Evolutionary conservation across 1,140 invertebrate species (phyloP).

Genomic region (Neuroterus valhalla): DNA sequence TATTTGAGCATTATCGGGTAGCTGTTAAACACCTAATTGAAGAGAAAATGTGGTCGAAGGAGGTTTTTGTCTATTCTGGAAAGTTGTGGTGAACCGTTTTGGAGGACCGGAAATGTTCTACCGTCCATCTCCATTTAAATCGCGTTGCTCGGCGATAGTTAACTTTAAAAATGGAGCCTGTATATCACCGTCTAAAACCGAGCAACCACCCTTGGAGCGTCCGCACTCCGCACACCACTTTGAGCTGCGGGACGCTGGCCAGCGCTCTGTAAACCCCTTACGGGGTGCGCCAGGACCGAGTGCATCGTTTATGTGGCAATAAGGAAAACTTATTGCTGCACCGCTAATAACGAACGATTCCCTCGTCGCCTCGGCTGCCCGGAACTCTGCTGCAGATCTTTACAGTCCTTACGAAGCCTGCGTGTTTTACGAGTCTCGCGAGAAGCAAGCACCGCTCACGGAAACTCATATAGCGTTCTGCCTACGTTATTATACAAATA

Average conservation of each 20-base stretch:
- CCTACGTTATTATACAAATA: no score
- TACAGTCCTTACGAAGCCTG: constrained; percentile 16
- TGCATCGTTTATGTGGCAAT: constrained; percentile 56
- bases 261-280: no score
- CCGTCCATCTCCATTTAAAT: constrained; percentile 34
- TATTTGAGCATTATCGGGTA: no score
- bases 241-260: no score
- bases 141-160: constrained; percentile 56
- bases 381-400: constrained; percentile 30
- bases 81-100: not conserved
- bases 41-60: no score
- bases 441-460: not conserved
- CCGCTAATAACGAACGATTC: constrained; percentile 63
- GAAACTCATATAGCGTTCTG: not conserved
- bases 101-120: not conserved
- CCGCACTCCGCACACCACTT: no score
- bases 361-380: constrained; percentile 44
- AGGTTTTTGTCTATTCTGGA: no score
- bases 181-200: constrained; percentile 59
- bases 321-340: constrained; percentile 61
- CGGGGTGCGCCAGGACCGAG: no score
- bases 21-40: no score
- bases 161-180: constrained; percentile 63
- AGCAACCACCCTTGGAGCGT: no score
- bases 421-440: constrained; percentile 41